Conservation (phyloP, 2,113 vertebrate genomes). For the Carlito syrichta region DNA sequence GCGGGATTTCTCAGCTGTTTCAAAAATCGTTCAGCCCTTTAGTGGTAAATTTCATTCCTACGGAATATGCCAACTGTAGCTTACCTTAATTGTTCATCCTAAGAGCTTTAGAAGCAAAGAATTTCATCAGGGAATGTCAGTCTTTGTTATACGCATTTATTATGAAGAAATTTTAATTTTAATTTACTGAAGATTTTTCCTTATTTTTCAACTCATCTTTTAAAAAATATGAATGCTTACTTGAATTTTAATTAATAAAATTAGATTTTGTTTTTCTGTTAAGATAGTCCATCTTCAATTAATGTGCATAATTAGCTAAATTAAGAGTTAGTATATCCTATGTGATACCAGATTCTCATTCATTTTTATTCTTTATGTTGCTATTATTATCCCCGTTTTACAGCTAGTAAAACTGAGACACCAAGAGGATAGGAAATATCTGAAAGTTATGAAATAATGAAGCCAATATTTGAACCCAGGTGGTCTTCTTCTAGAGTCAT, state of each 20-base stretch:
- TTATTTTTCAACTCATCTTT: background rate
- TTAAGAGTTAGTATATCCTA: background rate
- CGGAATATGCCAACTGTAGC: constrained; percentile 31
- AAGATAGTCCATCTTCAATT: background rate
- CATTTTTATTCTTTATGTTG: background rate
- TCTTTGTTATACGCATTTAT: background rate
- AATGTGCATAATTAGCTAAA: background rate
- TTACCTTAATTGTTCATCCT: constrained; percentile 38
- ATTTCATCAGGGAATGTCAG: background rate
- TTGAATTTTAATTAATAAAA: constrained; percentile 2
- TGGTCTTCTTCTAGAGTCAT: background rate
- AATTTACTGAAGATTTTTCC: background rate
- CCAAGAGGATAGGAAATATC: background rate
- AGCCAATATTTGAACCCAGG: background rate
- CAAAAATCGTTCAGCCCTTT: constrained; percentile 72
- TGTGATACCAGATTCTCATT: background rate
- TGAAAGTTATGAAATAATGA: background rate
- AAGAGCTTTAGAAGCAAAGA: background rate
- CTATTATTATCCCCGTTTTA: background rate
- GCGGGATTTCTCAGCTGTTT: constrained; percentile 69
- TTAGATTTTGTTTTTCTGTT: background rate
- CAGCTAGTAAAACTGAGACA: background rate
- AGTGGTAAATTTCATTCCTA: constrained; percentile 61
- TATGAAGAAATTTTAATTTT: constrained; percentile 27
- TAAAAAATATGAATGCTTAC: background rate